These are phyloP conservation scores for Astreopora myriophthalma DNA, from an alignment of 64 coral and sea anemone genomes.

Conservation along the genomic window DNA sequence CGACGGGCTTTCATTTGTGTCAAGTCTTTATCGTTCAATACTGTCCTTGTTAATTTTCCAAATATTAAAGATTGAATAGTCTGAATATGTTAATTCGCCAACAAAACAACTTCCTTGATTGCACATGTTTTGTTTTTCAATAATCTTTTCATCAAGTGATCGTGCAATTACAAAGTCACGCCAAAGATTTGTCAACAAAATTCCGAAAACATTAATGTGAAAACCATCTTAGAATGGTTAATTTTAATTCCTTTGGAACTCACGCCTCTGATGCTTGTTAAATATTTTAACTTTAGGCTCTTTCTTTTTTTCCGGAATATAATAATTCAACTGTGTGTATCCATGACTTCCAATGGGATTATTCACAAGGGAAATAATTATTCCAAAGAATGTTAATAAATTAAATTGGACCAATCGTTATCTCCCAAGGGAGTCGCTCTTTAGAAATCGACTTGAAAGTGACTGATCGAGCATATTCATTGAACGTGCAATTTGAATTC, in stretches of 20 bases:
- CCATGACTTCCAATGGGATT: conserved; percentile 30
- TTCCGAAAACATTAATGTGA: not conserved
- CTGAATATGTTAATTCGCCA: not conserved
- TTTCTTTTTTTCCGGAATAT: not conserved
- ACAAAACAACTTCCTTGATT: conserved; percentile 25
- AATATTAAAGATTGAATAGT: not conserved
- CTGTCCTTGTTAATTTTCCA: not conserved
- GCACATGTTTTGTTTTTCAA: conserved; percentile 8
- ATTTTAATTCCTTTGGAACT: not conserved
- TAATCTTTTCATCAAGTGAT: conserved; percentile 32
- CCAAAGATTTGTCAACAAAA: not conserved
- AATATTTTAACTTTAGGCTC: not conserved
- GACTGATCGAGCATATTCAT: not conserved
- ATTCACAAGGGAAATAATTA: conserved; percentile 56
- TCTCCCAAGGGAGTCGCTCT: conserved; percentile 50
- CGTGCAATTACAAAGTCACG: conserved; percentile 33
- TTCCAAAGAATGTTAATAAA: conserved; percentile 57
- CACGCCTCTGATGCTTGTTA: not conserved
- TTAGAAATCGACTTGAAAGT: not conserved
- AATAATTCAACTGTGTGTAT: not conserved
- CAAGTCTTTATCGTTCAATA: not conserved
- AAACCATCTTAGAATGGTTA: not conserved
- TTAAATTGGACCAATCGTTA: conserved; percentile 48
- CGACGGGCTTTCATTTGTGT: not conserved
- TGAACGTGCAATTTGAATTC: not conserved